These are phyloP conservation scores for Drosophila nigrodunni DNA, from an alignment of 1,140 invertebrate genomes.

Conservation along the genomic window DNA sequence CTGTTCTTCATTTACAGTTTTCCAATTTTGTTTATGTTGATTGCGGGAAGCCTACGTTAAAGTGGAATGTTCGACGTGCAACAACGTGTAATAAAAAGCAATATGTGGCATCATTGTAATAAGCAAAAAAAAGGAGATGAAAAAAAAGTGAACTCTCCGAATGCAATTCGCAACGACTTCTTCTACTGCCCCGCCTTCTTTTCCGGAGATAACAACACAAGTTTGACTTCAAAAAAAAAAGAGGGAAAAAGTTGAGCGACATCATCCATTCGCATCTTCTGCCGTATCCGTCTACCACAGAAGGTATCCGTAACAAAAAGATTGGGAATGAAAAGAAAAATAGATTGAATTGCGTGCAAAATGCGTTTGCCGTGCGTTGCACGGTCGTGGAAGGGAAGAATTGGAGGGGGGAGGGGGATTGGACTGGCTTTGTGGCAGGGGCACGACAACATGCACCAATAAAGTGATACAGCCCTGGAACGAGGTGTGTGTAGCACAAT, in stretches of 20 bases:
- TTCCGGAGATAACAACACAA: conserved; percentile 23
- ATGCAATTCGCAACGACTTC: neutral
- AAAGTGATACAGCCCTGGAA: conserved; percentile 59
- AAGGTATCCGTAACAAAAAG: conserved; percentile 65
- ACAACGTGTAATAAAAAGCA: conserved; percentile 53
- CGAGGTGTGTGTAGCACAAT: conserved; percentile 1
- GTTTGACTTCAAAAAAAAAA: conserved; percentile 13
- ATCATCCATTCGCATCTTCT: conserved; percentile 67
- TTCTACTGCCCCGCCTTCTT: neutral
- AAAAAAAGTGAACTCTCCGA: conserved; percentile 10
- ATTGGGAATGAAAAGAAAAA: conserved; percentile 72
- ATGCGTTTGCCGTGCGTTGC: conserved; percentile 71
- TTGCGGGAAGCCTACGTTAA: conserved; percentile 18
- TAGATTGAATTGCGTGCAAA: conserved; percentile 82
- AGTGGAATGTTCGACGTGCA: neutral
- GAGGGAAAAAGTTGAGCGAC: conserved; percentile 46
- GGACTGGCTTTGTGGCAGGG: neutral
- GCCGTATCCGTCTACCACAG: conserved; percentile 30
- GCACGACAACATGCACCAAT: conserved; percentile 56
- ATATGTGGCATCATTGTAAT: conserved; percentile 66
- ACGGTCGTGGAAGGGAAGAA: conserved; percentile 1
- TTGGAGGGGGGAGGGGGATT: conserved; percentile 1
- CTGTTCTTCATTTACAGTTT: conserved; percentile 8
- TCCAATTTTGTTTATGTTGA: conserved; percentile 40
- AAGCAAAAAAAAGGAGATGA: conserved; percentile 21